These are phyloP conservation scores for Drosophila nr. fundita DNA, from an alignment of 2,888 invertebrate genomes.

Conservation along the genomic window DNA sequence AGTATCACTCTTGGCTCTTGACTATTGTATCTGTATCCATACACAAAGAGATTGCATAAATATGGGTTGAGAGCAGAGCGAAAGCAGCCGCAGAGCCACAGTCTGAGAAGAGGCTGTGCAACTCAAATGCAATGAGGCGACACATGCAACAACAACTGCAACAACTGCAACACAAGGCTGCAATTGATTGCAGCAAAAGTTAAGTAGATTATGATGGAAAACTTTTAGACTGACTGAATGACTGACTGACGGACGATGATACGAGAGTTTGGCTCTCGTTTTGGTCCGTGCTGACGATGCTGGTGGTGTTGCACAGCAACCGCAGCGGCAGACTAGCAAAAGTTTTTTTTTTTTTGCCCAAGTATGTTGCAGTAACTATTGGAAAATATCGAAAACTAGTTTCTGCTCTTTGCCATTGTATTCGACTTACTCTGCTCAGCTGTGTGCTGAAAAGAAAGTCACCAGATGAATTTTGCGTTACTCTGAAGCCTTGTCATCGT, in stretches of 20 bases:
- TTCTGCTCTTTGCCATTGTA: constrained; percentile 40
- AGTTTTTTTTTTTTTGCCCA: constrained; percentile 43
- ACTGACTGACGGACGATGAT: constrained; percentile 37
- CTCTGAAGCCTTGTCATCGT: constrained; percentile 44
- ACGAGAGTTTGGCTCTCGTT: constrained; percentile 44
- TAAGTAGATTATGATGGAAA: constrained; percentile 81
- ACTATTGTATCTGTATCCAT: constrained; percentile 48
- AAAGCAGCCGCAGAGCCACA: neutral
- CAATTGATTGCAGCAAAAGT: constrained; percentile 81
- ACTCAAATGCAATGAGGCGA: constrained; percentile 73
- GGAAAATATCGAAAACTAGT: constrained; percentile 50
- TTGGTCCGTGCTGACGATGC: constrained; percentile 2
- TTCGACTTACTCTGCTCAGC: constrained; percentile 17
- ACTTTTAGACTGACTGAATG: constrained; percentile 51
- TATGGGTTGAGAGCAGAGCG: constrained; percentile 26
- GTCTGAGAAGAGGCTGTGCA: constrained; percentile 62
- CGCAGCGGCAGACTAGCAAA: constrained; percentile 40
- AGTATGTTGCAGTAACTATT: constrained; percentile 50
- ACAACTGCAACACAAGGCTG: constrained; percentile 51
- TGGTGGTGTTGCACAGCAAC: constrained; percentile 22
- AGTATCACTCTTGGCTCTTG: constrained; percentile 38
- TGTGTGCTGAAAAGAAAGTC: constrained; percentile 38
- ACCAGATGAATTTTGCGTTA: constrained; percentile 37
- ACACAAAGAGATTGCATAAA: constrained; percentile 65
- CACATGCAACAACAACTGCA: constrained; percentile 29